Evolutionary conservation across 2,797 vertebrate species (phyloP).

Genomic region (Antrozous pallidus): DNA sequence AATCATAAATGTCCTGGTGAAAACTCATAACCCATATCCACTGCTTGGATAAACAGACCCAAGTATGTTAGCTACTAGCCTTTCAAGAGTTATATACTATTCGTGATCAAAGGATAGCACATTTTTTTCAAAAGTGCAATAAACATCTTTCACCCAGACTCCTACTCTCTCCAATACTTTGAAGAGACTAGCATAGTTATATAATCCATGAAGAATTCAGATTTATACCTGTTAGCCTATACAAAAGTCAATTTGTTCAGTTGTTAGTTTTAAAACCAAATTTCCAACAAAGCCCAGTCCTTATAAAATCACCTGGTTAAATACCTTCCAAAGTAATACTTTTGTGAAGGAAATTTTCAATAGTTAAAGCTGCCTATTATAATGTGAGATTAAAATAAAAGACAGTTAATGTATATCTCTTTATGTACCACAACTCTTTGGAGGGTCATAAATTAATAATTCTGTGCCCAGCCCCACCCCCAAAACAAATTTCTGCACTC

Average conservation of each 20-base stretch:
- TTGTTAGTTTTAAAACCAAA: neutral
- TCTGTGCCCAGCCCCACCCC: neutral
- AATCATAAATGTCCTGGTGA: neutral
- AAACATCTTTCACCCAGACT: neutral
- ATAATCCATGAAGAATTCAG: neutral
- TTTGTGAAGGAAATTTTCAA: neutral
- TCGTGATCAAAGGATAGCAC: neutral
- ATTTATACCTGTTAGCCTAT: neutral
- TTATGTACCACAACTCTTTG: neutral
- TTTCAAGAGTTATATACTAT: neutral
- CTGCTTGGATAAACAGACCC: neutral
- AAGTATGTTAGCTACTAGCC: neutral
- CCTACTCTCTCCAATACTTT: neutral
- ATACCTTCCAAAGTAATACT: neutral
- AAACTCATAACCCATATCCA: neutral
- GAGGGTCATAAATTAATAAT: neutral
- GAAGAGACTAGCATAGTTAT: neutral
- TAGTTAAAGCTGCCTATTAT: neutral
- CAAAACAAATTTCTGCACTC: neutral
- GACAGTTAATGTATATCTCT: neutral
- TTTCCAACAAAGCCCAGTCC: neutral
- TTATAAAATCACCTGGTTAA: neutral
- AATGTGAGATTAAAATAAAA: conserved; percentile 4
- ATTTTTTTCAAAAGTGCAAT: neutral
- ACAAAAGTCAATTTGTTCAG: neutral